phyloP scores from a whole-genome alignment of 2,113 vertebrate genomes.

The Psittacus erithacus region DNA sequence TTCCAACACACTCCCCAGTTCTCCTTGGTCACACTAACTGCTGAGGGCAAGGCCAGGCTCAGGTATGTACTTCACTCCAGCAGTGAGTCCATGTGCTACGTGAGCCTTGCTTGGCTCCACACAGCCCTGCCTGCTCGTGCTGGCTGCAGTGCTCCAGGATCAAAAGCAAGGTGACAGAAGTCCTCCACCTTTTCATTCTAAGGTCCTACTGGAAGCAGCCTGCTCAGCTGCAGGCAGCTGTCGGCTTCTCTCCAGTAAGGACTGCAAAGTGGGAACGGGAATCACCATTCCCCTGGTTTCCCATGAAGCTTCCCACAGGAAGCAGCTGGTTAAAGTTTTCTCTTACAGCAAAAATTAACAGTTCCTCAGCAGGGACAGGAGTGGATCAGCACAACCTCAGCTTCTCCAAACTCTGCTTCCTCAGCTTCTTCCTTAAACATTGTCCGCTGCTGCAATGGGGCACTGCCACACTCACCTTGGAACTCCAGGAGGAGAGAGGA shows the following conservation, averaged over 20 bases:
- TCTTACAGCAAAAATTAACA: neutral
- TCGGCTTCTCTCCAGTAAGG: neutral
- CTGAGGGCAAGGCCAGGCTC: fast-evolving
- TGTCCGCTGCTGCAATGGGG: neutral
- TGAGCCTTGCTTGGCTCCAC: neutral
- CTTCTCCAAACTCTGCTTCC: neutral
- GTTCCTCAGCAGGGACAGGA: neutral
- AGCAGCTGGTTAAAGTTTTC: neutral
- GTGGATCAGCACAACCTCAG: neutral
- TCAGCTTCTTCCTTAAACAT: too few species aligned
- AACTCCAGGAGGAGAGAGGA: slow-evolving; percentile 92
- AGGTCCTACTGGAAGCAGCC: neutral
- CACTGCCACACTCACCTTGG: slow-evolving; percentile 80
- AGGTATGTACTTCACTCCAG: neutral
- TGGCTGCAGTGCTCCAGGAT: fast-evolving
- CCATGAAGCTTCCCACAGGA: neutral
- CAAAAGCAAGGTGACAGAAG: neutral
- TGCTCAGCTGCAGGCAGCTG: neutral
- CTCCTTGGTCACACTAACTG: fast-evolving
- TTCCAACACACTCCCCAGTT: fast-evolving
- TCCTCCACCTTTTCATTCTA: neutral
- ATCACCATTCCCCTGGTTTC: neutral
- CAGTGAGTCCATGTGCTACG: fast-evolving
- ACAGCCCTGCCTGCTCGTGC: fast-evolving
- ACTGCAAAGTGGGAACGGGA: neutral